Conservation (phyloP, 2,888 invertebrate species). For the Dysmachus trigonus region DNA sequence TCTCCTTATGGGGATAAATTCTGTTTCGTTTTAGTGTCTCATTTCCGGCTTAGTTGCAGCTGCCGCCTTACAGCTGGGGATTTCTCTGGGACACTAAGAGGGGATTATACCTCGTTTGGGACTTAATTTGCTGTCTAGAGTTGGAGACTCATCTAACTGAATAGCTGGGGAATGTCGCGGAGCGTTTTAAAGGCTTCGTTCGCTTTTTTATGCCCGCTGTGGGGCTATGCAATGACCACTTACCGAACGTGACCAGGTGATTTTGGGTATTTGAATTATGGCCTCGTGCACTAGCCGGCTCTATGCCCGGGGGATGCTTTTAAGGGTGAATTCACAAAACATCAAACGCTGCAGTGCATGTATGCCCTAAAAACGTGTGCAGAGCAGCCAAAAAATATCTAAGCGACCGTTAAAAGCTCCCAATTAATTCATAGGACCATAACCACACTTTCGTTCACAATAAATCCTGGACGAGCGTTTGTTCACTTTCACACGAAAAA, state of each 20-base stretch:
- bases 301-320: background rate
- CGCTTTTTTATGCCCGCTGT: background rate
- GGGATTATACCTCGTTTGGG: background rate
- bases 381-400: background rate
- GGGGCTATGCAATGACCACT: background rate
- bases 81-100: background rate
- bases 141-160: background rate
- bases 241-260: background rate
- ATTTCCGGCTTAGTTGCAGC: background rate
- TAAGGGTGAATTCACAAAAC: background rate
- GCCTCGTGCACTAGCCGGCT: background rate
- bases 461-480: background rate
- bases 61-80: background rate
- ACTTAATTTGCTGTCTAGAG: background rate
- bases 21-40: background rate
- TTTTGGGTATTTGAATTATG: background rate
- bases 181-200: background rate
- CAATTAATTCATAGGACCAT: background rate
- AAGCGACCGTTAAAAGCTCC: slow-evolving; percentile 23
- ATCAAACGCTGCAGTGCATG: background rate
- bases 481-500: slow-evolving; percentile 14
- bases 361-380: background rate
- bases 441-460: slow-evolving; percentile 36
- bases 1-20: background rate
- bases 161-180: background rate